These are phyloP conservation scores for Ceryle rudis DNA, from an alignment of 2,797 vertebrate genomes.

Conservation along the genomic window DNA sequence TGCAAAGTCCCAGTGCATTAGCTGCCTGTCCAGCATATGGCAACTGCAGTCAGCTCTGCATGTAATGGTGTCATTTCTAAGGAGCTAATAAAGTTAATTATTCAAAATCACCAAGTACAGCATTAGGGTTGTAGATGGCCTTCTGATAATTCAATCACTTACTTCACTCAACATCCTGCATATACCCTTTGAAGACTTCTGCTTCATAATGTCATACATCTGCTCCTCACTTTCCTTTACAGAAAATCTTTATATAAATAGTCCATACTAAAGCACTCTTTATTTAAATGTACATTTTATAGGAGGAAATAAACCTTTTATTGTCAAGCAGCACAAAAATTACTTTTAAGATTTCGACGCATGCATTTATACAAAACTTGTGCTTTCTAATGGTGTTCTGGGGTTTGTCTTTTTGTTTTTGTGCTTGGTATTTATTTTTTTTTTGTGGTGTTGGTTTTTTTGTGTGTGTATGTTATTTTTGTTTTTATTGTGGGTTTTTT, in stretches of 20 bases:
- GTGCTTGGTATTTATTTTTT: too few relatives aligned
- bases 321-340: neutral
- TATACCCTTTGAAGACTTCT: neutral
- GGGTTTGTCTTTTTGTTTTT: accelerated
- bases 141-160: neutral
- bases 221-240: neutral
- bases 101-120: conserved; percentile 12
- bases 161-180: neutral
- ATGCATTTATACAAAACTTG: neutral
- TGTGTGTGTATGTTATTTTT: too few relatives aligned
- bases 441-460: neutral
- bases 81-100: conserved; percentile 37
- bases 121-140: neutral
- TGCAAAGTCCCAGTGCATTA: neutral
- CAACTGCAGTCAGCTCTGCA: neutral
- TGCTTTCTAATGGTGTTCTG: neutral
- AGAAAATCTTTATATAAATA: neutral
- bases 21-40: neutral
- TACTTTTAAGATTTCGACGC: neutral
- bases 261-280: neutral
- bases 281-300: neutral
- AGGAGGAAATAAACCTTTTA: neutral
- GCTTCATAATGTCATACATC: neutral
- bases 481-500: neutral
- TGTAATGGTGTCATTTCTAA: neutral